These are phyloP conservation scores for Trachymyrmex septentrionalis DNA, from an alignment of 1,140 invertebrate genomes.

Conservation along the genomic window DNA sequence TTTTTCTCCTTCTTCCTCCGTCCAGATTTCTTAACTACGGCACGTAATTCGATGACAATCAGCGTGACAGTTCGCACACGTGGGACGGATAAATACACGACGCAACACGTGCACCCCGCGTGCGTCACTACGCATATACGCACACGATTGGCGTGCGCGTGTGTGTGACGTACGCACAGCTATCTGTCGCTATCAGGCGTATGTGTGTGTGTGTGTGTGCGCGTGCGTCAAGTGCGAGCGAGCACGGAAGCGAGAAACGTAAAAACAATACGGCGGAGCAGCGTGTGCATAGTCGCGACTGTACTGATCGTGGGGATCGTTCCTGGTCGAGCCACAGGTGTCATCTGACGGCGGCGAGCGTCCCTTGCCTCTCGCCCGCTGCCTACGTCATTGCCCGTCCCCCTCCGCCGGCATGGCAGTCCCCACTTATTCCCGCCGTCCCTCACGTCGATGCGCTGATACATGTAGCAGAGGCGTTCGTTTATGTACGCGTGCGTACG, in stretches of 20 bases:
- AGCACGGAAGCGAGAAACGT: slow-evolving; percentile 51
- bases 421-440: not conserved
- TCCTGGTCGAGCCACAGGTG: slow-evolving; percentile 83
- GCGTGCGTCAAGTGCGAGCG: slow-evolving; percentile 62
- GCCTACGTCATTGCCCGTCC: not conserved
- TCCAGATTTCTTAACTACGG: not conserved
- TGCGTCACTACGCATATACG: not conserved
- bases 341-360: slow-evolving; percentile 78
- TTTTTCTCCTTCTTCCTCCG: not conserved
- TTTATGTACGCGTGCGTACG: not conserved
- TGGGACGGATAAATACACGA: not conserved
- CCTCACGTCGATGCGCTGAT: not conserved
- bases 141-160: not conserved
- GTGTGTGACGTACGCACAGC: not conserved
- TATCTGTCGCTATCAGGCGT: no score
- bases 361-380: slow-evolving; percentile 62
- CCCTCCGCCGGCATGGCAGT: not conserved
- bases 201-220: not conserved
- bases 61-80: not conserved
- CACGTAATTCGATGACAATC: not conserved
- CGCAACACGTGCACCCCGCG: slow-evolving; percentile 21
- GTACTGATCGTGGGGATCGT: slow-evolving; percentile 80
- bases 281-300: slow-evolving; percentile 83
- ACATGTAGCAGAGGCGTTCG: not conserved
- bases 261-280: slow-evolving; percentile 73